Conservation (phyloP, 2,888 invertebrate species). For the Eristalinus aeneus region DNA sequence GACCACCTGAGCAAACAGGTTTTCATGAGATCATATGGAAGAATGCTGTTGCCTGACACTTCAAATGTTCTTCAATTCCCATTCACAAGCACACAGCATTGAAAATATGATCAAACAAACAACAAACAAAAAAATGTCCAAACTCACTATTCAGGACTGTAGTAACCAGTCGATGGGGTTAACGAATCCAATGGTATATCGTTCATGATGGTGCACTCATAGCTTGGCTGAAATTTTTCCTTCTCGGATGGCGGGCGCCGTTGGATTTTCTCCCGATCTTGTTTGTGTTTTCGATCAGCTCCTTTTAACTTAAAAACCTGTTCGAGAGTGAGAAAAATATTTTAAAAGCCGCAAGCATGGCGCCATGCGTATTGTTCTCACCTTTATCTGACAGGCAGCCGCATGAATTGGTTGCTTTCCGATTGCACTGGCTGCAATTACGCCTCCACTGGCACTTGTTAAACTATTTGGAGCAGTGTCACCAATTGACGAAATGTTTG, state of each 20-base stretch:
- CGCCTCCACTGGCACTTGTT: conserved; percentile 14
- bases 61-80: background rate
- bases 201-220: conserved; percentile 95
- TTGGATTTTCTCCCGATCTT: conserved; percentile 96
- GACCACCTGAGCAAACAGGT: background rate
- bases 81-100: background rate
- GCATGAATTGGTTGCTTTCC: conserved; percentile 88
- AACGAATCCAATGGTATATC: conserved; percentile 85
- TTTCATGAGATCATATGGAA: background rate
- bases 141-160: conserved; percentile 81
- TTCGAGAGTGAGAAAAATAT: background rate
- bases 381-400: conserved; percentile 98
- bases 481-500: conserved; percentile 68
- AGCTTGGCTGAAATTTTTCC: conserved; percentile 97
- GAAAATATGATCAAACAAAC: background rate
- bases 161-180: conserved; percentile 76
- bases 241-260: conserved; percentile 91
- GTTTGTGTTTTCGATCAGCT: conserved; percentile 98
- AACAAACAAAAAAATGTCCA: background rate
- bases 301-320: conserved; percentile 94
- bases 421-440: conserved; percentile 73
- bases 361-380: conserved; percentile 82
- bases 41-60: background rate
- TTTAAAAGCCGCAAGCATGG: background rate
- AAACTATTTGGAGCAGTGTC: conserved; percentile 66